Base-by-base conservation (phyloP, 2,113 vertebrate genomes). In the Oophaga pumilio region DNA sequence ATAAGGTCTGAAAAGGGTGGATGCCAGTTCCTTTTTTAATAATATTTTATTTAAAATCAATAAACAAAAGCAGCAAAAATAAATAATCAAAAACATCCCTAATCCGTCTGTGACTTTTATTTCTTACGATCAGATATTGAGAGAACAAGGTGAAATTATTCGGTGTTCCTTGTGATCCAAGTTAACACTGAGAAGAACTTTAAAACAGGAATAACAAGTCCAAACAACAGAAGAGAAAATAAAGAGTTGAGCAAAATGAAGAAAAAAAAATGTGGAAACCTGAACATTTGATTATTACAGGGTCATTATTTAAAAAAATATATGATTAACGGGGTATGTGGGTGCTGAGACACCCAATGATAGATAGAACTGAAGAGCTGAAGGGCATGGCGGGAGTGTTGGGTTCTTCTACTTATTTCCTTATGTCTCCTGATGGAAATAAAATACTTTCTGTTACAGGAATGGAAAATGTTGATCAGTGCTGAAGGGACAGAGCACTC, bases 81-180 rank as follows among this genome's bases (percentile, higher is more conserved):
- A 22, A 76, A 50, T 53, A 26, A 13, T 56, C n/a, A 76, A 43
- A 43, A 43, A 43, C 33, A 43, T 43, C 33, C 33, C 33, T 43
- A 43, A 43, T 43, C 33, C 33, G 33, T 43, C 33, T 43, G 33
- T 43, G 33, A 43, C 33, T 43, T n/a, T 77, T 20, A 52, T 52
- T 52, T 76, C 24, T 8, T 50, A n/a, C 49, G 1, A 76, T 52
- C 74, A 53, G 76, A 77, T 77, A 53, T 20, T 49, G 28, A 49
- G 33, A 74, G 50, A 77, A 77, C 76, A 77, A 14, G 52, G 24
- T 56, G 76, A 78, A 78, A 78, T 26, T 33, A 71, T 71, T 28
- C 4, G 17, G 8, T 17, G 68, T 71, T 71, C 14, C 1, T 17
- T 20, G 28, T 49, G 53, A 79, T 56, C 24, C 8, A 9, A 14